A percentile compares a stretch with the other conserved stretches of the same genome.
Evolutionary conservation across 2,113 vertebrate species (phyloP).

Genomic region (Poeciliopsis prolifica): DNA sequence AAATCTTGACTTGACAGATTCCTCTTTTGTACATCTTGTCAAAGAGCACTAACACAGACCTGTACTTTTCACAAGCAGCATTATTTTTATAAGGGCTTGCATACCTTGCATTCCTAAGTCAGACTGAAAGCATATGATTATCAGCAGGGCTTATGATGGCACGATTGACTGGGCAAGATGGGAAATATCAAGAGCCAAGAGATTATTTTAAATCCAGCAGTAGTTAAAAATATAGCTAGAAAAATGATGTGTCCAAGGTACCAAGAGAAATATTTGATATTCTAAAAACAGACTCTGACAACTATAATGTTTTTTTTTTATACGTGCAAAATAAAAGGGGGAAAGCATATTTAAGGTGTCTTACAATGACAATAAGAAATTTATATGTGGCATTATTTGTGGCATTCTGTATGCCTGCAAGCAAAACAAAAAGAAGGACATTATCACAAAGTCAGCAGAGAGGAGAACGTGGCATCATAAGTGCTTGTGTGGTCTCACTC

Average conservation of each 20-base stretch:
- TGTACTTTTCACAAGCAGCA: slow-evolving; percentile 36
- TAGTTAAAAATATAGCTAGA: slow-evolving; percentile 37
- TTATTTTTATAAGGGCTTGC: slow-evolving; percentile 19
- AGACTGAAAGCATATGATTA: slow-evolving; percentile 44
- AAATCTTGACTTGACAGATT: slow-evolving; percentile 49
- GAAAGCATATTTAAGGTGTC: background rate
- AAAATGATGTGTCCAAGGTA: background rate
- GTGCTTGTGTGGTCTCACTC: slow-evolving; percentile 68
- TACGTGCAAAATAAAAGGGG: background rate
- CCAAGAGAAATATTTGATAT: slow-evolving; percentile 1
- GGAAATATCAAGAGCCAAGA: slow-evolving; percentile 46
- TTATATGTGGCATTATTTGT: background rate
- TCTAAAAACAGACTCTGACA: background rate
- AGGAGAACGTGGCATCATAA: slow-evolving; percentile 64
- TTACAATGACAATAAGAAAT: background rate
- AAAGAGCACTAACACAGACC: slow-evolving; percentile 23
- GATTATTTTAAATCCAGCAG: slow-evolving; percentile 62
- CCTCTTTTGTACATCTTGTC: slow-evolving; percentile 14
- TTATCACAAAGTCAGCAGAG: slow-evolving; percentile 31
- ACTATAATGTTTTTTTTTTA: background rate
- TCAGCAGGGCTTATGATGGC: slow-evolving; percentile 34
- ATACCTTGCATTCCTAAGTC: slow-evolving; percentile 37
- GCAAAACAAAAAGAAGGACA: slow-evolving; percentile 14
- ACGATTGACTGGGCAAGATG: slow-evolving; percentile 31
- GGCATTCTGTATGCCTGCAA: background rate